phyloP scores from a whole-genome alignment of 1,140 invertebrate genomes.

The Drosophila grimshawi region DNA sequence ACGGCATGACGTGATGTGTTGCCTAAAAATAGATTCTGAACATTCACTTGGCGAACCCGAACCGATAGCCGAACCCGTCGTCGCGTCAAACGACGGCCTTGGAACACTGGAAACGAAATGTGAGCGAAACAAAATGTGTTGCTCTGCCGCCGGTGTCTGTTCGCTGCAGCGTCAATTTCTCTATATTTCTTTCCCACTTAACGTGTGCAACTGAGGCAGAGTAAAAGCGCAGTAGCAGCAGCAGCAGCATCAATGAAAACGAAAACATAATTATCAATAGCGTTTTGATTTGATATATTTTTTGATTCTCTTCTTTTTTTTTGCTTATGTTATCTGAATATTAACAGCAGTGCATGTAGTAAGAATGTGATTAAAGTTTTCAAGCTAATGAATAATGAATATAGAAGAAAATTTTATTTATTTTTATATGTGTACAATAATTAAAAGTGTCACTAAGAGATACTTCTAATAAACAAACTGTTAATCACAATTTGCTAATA shows the following conservation, averaged over 20 bases:
- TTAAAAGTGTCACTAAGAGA: neutral
- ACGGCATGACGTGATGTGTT: slow-evolving; percentile 64
- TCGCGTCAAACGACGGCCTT: slow-evolving; percentile 41
- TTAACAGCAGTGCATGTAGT: neutral
- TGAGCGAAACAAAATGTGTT: slow-evolving; percentile 15
- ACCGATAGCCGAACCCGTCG: slow-evolving; percentile 32
- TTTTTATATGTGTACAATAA: no score
- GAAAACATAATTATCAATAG: slow-evolving; percentile 18
- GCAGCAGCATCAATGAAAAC: slow-evolving; percentile 27
- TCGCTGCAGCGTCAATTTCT: slow-evolving; percentile 21
- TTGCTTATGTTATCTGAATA: slow-evolving; percentile 9
- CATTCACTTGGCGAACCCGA: slow-evolving; percentile 65
- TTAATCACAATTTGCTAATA: slow-evolving; percentile 13
- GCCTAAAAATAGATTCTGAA: slow-evolving; percentile 77
- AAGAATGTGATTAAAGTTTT: neutral
- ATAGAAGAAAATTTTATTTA: no score
- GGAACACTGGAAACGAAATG: slow-evolving; percentile 51
- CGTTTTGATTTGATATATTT: no score
- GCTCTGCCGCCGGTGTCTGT: slow-evolving; percentile 22
- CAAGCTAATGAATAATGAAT: no score
- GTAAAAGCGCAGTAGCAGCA: slow-evolving; percentile 3
- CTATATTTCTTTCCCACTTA: neutral
- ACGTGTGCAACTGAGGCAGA: neutral
- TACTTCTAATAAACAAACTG: slow-evolving; percentile 3
- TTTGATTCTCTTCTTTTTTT: neutral